phyloP scores from a whole-genome alignment of 2,113 vertebrate genomes.

The Burhinus bistriatus region DNA sequence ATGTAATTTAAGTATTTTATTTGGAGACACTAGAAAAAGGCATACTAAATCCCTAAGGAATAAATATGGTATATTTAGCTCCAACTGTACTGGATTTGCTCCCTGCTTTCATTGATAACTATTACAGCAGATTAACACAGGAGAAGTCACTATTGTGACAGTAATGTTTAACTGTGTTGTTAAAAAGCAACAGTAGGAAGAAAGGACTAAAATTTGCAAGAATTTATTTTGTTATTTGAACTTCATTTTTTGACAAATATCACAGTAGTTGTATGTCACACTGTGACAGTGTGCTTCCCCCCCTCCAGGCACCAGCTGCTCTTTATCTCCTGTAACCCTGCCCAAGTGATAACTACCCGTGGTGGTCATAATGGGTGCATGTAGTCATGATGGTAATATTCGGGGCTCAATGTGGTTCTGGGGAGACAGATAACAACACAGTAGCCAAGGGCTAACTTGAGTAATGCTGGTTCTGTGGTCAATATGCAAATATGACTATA shows the following conservation, averaged over 20 bases:
- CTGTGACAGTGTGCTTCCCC: no score
- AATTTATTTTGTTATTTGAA: not conserved
- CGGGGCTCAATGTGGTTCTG: no score
- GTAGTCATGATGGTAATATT: no score
- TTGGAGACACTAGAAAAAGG: not conserved
- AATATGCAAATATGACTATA: no score
- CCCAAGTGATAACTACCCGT: no score
- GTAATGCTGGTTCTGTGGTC: no score
- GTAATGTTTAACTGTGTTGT: not conserved
- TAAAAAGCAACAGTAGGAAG: not conserved
- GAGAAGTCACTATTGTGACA: not conserved
- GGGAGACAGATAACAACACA: no score
- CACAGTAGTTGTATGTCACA: accelerated
- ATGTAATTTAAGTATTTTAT: not conserved
- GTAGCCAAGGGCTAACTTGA: no score
- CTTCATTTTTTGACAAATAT: not conserved
- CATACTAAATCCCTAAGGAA: not conserved
- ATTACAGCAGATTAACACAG: not conserved
- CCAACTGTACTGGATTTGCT: not conserved
- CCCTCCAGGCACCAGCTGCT: no score
- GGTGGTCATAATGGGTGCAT: no score
- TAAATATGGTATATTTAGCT: not conserved
- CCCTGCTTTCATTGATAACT: not conserved
- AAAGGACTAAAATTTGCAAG: not conserved
- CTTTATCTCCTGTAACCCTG: no score